phyloP scores from a whole-genome alignment of 1,140 invertebrate species.

The Neotoxoptera formosana region DNA sequence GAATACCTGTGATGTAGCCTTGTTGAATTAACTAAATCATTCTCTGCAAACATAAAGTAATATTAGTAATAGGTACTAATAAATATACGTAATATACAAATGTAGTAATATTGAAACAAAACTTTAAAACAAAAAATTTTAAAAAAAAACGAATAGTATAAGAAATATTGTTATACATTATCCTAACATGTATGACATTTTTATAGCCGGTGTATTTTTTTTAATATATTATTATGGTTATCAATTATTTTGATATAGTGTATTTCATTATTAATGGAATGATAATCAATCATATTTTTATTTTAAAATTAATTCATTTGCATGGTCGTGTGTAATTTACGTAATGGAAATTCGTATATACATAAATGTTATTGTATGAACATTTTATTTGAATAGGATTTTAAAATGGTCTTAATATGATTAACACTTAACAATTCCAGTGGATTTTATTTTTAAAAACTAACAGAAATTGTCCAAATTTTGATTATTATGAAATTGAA shows the following conservation, averaged over 20 bases:
- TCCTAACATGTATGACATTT: neutral
- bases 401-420: neutral
- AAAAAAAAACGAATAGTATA: neutral
- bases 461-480: neutral
- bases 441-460: neutral
- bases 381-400: neutral
- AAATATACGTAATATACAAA: neutral
- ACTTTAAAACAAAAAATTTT: neutral
- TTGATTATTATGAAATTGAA: neutral
- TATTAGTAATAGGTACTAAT: neutral
- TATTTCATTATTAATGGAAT: neutral
- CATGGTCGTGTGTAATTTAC: neutral
- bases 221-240: neutral
- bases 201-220: neutral
- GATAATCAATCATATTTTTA: neutral
- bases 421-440: neutral
- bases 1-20: neutral
- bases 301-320: neutral
- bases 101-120: neutral
- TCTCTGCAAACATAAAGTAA: neutral
- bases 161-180: slow-evolving; percentile 6
- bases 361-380: neutral
- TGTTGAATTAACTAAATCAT: neutral
- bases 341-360: neutral
- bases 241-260: neutral